Conservation (phyloP, 1,140 invertebrate genomes). For the Drosophila pandora region DNA sequence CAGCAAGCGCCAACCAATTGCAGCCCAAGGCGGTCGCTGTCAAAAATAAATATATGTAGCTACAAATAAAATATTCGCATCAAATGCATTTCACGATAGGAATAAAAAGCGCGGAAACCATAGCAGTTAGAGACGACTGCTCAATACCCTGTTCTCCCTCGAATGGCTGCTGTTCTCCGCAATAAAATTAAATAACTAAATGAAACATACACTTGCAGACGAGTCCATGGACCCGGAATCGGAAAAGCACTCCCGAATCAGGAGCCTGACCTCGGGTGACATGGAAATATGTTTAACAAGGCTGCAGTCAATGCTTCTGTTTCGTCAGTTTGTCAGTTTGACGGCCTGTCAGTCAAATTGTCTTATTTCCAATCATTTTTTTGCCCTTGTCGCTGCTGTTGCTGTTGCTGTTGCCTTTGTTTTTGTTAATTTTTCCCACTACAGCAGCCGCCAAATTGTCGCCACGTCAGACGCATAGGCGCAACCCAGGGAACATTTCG, state of each 20-base stretch:
- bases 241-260: slow-evolving; percentile 2
- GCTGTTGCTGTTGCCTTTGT: not conserved
- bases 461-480: slow-evolving; percentile 13
- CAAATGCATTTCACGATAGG: slow-evolving; percentile 44
- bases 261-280: slow-evolving; percentile 36
- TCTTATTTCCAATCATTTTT: slow-evolving; percentile 24
- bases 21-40: slow-evolving; percentile 17
- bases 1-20: slow-evolving; percentile 24
- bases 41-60: slow-evolving; percentile 54
- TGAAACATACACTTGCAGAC: too few relatives aligned
- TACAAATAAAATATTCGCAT: slow-evolving; percentile 54
- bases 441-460: slow-evolving; percentile 57
- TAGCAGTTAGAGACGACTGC: not conserved
- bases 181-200: too few relatives aligned
- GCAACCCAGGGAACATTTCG: slow-evolving; percentile 31
- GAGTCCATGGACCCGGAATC: not conserved
- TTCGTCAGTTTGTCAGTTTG: slow-evolving; percentile 54
- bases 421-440: slow-evolving; percentile 22
- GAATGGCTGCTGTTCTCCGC: too few relatives aligned
- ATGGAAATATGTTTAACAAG: slow-evolving; percentile 54
- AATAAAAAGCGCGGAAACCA: not conserved
- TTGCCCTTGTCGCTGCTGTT: not conserved
- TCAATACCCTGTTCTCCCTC: not conserved
- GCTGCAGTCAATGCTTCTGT: slow-evolving; percentile 57
- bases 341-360: slow-evolving; percentile 43